Base-by-base conservation (phyloP, 2,888 invertebrate genomes). In the Rhamnusium bicolor region DNA sequence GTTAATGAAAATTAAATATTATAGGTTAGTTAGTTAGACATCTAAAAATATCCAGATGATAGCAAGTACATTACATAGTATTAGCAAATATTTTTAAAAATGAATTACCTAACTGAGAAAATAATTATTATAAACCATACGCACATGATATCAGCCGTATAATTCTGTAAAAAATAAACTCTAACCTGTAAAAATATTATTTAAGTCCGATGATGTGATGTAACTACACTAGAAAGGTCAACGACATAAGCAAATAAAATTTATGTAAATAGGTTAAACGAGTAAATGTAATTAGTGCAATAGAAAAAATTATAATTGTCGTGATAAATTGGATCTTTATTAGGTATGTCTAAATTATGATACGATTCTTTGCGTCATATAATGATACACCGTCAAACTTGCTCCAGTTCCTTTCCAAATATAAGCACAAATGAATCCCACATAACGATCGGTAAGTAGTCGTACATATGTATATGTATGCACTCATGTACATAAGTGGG, bases 261-360 rank as follows among this genome's bases (percentile, higher is more conserved):
- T 72, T 71, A 72, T 72, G 72, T 72, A 72, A 72, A 72, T 72
- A 68, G 72, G 68, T 68, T 72, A 72, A 66, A 71, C 47, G 54
- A 63, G 71, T 72, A 62, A 61, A 67, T 47, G 62, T 72, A 72
- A 72, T 72, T 72, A 72, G 72, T 72, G 61, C 62, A 68, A 70
- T 70, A 63, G 63, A 70, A 72, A 71, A 72, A 72, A 68, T 62
- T 63, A 27, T 49, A 63, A 47, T 60, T 16, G 60, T 29, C 60
- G 29, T 10, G 14, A 27, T 10, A 32, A 18, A 60, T 32, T 32
- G 29, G 60, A 60, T 27, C 27, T 27, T 56, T 56, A 14, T n/a
- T 24, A 19, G 27, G 27, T 40, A 40, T 40, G 40, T n/a, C 40
- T 40, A 40, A 40, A 40, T 40, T 40, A 40, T 4, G 12, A 4